A percentile compares a stretch with the other conserved stretches of the same genome.
These are phyloP conservation scores for Myotis yumanensis DNA, from an alignment of 2,113 vertebrate genomes.

Conservation along the genomic window DNA sequence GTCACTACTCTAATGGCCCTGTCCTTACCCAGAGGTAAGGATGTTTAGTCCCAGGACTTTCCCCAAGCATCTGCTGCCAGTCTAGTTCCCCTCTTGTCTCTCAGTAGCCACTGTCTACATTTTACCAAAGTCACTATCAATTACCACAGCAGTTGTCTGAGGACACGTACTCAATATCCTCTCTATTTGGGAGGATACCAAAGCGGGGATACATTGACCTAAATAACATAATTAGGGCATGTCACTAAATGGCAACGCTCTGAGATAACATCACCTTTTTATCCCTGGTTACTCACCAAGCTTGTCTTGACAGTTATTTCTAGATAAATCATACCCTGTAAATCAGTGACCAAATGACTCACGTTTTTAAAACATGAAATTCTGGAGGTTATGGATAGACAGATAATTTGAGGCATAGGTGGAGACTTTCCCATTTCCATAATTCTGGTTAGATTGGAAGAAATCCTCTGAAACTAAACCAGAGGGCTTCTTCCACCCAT, in stretches of 20 bases:
- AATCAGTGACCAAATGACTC: slow-evolving; percentile 38
- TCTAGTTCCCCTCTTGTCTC: neutral
- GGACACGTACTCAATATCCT: slow-evolving; percentile 55
- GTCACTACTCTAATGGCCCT: neutral
- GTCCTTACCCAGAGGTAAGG: neutral
- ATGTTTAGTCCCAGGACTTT: neutral
- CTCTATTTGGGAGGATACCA: slow-evolving; percentile 57
- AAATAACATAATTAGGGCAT: slow-evolving; percentile 72
- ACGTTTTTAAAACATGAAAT: slow-evolving; percentile 56
- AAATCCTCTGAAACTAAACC: neutral
- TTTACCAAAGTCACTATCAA: slow-evolving; percentile 33
- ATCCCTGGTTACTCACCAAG: slow-evolving; percentile 58
- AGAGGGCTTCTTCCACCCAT: neutral
- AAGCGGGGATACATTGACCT: slow-evolving; percentile 75
- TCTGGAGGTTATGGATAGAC: slow-evolving; percentile 13
- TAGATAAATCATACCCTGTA: slow-evolving; percentile 50
- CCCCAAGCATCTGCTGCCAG: neutral
- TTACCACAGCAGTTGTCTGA: slow-evolving; percentile 59
- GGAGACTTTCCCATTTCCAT: neutral
- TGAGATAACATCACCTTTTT: slow-evolving; percentile 63
- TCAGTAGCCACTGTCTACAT: neutral
- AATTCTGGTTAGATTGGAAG: neutral
- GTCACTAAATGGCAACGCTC: slow-evolving; percentile 65
- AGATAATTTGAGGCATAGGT: neutral
- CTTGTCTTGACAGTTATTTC: slow-evolving; percentile 60